Conservation (phyloP, 2,797 vertebrate genomes). For the Sebastes glaucus region DNA sequence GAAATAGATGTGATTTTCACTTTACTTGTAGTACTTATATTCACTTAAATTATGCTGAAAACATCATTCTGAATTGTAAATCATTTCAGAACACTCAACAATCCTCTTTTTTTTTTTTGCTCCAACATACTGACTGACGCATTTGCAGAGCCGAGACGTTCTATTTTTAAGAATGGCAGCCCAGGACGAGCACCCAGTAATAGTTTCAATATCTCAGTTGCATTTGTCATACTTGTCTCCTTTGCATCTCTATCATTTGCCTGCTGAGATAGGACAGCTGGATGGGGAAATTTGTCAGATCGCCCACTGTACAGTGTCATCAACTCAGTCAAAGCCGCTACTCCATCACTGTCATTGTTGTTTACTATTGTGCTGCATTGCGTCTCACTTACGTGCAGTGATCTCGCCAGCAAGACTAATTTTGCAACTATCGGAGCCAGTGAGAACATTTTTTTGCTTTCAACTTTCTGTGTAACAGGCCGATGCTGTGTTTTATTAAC, state of each 20-base stretch:
- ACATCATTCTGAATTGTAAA: neutral
- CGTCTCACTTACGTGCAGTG: conserved; percentile 27
- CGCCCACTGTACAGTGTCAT: conserved; percentile 38
- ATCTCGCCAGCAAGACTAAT: neutral
- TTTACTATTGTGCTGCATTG: conserved; percentile 47
- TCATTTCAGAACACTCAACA: neutral
- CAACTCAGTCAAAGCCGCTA: conserved; percentile 41
- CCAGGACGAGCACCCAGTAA: neutral
- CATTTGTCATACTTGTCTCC: neutral
- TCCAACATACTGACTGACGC: neutral
- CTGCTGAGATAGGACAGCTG: neutral
- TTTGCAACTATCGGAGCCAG: neutral
- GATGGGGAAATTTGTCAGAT: conserved; percentile 28
- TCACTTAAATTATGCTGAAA: neutral
- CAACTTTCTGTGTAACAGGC: neutral
- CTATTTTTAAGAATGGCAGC: neutral
- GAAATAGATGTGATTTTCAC: neutral
- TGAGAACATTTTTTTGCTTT: neutral
- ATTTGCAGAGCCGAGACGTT: neutral
- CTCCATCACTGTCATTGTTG: conserved; percentile 55
- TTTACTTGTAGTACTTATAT: neutral
- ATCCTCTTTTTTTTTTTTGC: neutral
- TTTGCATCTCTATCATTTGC: conserved; percentile 7
- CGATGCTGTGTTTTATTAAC: neutral
- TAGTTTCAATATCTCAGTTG: neutral